Percentiles rank a stretch among this genome's conserved stretches.
phyloP scores from a whole-genome alignment of 2,888 invertebrate genomes.

The Nemurella pictetii region DNA sequence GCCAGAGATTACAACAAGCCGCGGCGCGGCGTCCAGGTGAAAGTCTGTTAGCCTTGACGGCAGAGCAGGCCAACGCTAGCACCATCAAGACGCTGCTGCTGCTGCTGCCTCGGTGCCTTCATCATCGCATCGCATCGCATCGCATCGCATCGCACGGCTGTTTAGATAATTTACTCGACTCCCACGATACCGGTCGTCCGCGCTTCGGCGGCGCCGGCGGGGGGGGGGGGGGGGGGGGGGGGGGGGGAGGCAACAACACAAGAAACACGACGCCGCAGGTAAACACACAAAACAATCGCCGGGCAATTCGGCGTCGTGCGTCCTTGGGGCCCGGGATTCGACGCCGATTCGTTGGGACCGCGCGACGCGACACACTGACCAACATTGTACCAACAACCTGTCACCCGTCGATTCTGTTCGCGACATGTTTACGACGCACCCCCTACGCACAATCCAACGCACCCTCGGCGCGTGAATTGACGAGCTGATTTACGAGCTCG shows the following conservation, averaged over 20 bases:
- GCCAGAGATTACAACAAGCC: background rate
- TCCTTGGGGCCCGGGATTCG: background rate
- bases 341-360: background rate
- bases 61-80: background rate
- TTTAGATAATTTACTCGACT: background rate
- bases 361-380: background rate
- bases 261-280: background rate
- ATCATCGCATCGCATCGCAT: no score
- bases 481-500: background rate
- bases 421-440: background rate
- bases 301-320: background rate
- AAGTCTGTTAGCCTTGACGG: conserved; percentile 6
- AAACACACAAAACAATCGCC: background rate
- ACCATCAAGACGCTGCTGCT: background rate
- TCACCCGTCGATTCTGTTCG: no score
- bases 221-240: background rate
- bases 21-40: background rate
- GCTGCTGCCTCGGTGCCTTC: no score
- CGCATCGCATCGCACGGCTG: no score
- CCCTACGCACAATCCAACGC: background rate
- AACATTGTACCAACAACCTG: background rate
- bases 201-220: no score
- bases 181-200: background rate
- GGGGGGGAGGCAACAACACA: background rate
- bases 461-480: background rate